Evolutionary conservation across 2,113 vertebrate species (phyloP), one percentile per base, ranked within the genome.

Genomic region (Proteles cristata): DNA sequence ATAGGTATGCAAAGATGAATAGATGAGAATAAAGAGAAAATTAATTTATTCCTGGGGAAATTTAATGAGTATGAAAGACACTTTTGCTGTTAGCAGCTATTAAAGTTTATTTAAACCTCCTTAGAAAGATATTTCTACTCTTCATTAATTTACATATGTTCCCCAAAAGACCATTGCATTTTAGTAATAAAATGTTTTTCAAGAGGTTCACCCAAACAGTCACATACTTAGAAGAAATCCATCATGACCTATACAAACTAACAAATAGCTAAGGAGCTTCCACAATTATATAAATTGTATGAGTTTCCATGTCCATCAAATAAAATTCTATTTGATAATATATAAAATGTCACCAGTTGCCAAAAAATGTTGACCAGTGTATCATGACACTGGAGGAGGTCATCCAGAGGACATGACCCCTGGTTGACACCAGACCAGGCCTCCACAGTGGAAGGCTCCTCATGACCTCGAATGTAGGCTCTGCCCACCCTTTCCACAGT

Each of bases 171-270:
- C 23, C 1, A 19, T 76, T 92, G 15, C 12, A 71, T 79, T 79
- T 35, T 50, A 74, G 16, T 66, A 96, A 84, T 85, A 68, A 89
- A 93, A 79, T 65, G 7, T 65, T 84, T 97, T 79, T 77, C 28
- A 83, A 73, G 45, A 88, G 25, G 31, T 79, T 92, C 8, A 77
- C 43, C 23, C 66, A 93, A 63, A 35, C 4, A 94, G 15, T 55
- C n/a, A 71, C 4, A 88, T 79, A 83, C 0, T 26, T 79, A 66
- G 9, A 96, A 90, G 31, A 93, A 79, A 71, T 28, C 48, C 43
- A 84, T 50, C 7, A 25, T 66, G 5, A 26, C 63, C 26, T 66
- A 39, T 48, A 48, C 3, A 48, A 48, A 81, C 6, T 31, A 55
- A 68, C 1, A 11, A 80, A 45, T 33, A 87, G 43, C 7, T 48